phyloP scores from a whole-genome alignment of 2,797 vertebrate genomes.

The Acanthornis magna region DNA sequence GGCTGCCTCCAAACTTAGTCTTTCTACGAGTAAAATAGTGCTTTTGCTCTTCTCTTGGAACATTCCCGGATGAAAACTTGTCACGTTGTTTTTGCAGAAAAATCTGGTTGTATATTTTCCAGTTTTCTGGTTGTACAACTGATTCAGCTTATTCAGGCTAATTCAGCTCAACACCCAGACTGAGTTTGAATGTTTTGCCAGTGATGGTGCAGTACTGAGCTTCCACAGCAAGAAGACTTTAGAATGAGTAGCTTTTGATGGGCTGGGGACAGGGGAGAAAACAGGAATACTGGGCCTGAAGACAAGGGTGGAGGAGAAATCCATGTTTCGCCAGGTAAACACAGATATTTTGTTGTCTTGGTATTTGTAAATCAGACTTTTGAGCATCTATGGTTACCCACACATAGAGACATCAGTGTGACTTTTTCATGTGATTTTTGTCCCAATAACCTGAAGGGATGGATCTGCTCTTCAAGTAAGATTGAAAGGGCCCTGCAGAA shows the following conservation, averaged over 20 bases:
- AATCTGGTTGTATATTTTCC: neutral
- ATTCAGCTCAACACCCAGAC: neutral
- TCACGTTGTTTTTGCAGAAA: neutral
- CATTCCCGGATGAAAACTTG: neutral
- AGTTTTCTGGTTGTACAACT: neutral
- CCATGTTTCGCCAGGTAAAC: neutral
- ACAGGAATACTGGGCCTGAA: neutral
- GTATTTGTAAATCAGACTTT: neutral
- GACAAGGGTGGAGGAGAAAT: neutral
- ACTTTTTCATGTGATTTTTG: neutral
- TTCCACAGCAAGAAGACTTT: neutral
- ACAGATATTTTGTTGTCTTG: neutral
- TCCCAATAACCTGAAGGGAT: neutral
- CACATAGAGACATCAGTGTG: neutral
- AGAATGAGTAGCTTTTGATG: neutral
- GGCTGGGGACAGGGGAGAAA: neutral
- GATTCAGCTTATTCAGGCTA: neutral
- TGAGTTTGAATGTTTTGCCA: neutral
- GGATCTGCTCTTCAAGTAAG: neutral
- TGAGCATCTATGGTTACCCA: neutral
- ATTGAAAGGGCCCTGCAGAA: neutral
- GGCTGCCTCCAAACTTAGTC: neutral
- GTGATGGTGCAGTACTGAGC: neutral
- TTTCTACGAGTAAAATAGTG: neutral
- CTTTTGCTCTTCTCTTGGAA: neutral